Evolutionary conservation across 2,888 invertebrate genomes (phyloP).

Genomic region (Taenaris catops): DNA sequence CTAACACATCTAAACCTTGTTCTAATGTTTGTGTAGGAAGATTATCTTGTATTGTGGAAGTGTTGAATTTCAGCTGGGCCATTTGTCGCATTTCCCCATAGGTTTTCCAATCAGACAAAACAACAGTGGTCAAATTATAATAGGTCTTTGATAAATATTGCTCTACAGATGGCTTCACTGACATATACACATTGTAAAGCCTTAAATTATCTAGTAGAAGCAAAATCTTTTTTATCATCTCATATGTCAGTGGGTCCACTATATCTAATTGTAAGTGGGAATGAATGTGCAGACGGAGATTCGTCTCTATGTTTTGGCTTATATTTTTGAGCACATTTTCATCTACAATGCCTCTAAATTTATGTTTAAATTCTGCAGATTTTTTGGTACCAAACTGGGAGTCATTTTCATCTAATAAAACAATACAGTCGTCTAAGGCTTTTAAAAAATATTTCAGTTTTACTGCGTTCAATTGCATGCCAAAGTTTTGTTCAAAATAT

Average conservation of each 20-base stretch:
- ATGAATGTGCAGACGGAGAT: conserved; percentile 94
- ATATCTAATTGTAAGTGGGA: conserved; percentile 90
- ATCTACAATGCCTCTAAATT: conserved; percentile 64
- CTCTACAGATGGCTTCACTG: conserved; percentile 86
- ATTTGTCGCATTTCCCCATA: conserved; percentile 98
- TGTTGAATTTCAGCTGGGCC: conserved; percentile 89
- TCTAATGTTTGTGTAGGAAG: conserved; percentile 97
- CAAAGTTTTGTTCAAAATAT: conserved; percentile 87
- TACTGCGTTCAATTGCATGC: conserved; percentile 82
- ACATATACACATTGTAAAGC: conserved; percentile 78
- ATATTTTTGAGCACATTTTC: conserved; percentile 83
- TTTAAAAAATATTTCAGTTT: conserved; percentile 75
- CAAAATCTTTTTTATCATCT: conserved; percentile 82
- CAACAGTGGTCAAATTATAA: conserved; percentile 98
- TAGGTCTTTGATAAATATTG: conserved; percentile 96
- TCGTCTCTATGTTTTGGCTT: conserved; percentile 94
- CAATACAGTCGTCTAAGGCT: conserved; percentile 64
- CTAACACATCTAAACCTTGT: conserved; percentile 97
- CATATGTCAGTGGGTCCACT: conserved; percentile 85
- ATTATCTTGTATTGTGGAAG: conserved; percentile 93
- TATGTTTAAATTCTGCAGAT: conserved; percentile 49
- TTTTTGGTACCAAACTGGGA: conserved; percentile 40
- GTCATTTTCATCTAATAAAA: conserved; percentile 53
- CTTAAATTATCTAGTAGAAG: conserved; percentile 79
- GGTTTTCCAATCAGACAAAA: conserved; percentile 98